Conservation (phyloP, 2,797 vertebrate genomes). For the Rhinoraja longicauda region DNA sequence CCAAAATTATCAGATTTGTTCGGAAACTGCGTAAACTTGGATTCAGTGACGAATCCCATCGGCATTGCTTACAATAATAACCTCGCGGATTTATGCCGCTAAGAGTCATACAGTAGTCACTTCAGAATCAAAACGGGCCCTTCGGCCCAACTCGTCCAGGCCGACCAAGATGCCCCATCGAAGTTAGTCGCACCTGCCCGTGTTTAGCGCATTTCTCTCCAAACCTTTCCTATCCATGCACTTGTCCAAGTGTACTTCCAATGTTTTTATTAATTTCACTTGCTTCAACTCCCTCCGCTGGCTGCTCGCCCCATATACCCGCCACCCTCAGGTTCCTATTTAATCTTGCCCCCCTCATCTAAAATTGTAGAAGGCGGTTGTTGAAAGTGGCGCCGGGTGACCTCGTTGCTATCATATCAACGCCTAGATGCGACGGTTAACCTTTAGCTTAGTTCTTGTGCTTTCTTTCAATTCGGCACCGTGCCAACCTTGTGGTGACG, state of each 20-base stretch:
- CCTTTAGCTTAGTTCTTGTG: neutral
- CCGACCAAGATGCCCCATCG: too few species aligned
- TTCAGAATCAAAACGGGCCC: neutral
- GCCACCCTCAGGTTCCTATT: too few species aligned
- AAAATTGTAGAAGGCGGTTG: neutral
- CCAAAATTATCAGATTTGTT: neutral
- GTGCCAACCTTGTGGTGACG: slow-evolving; percentile 1
- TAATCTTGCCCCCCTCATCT: too few species aligned
- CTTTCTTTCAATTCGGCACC: neutral
- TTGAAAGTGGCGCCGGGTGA: neutral
- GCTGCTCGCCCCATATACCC: too few species aligned
- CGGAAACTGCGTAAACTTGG: neutral
- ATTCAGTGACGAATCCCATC: neutral
- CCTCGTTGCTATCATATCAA: neutral
- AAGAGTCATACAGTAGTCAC: neutral
- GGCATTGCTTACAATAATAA: neutral
- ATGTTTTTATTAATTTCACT: too few species aligned
- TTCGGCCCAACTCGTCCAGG: too few species aligned
- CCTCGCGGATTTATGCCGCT: neutral
- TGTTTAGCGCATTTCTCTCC: too few species aligned
- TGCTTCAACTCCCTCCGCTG: too few species aligned
- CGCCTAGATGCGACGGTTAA: neutral
- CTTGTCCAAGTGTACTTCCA: too few species aligned
- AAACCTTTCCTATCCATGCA: too few species aligned
- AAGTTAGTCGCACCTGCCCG: too few species aligned